phyloP scores from a whole-genome alignment of 2,888 invertebrate species.

The Drosophila anomelani region DNA sequence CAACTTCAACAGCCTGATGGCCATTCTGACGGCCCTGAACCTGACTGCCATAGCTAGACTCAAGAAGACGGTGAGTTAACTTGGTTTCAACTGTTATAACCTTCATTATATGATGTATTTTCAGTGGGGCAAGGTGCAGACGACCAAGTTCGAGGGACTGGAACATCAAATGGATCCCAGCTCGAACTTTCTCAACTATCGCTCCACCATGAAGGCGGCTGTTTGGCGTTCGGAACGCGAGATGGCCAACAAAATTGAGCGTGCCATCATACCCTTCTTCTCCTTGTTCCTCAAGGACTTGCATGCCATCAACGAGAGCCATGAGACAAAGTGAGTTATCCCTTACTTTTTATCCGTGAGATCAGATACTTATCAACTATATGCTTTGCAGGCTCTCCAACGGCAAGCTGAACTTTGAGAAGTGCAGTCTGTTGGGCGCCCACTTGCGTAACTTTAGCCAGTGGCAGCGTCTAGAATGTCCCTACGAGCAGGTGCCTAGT shows the following conservation, averaged over 20 bases:
- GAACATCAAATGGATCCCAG: slow-evolving; percentile 95
- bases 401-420: slow-evolving; percentile 96
- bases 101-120: slow-evolving; percentile 24
- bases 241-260: slow-evolving; percentile 88
- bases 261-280: slow-evolving; percentile 94
- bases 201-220: slow-evolving; percentile 93
- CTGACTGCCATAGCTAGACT: slow-evolving; percentile 96
- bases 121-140: slow-evolving; percentile 94
- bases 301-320: slow-evolving; percentile 92
- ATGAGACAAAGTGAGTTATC: slow-evolving; percentile 86
- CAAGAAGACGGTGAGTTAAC: slow-evolving; percentile 93
- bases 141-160: slow-evolving; percentile 91
- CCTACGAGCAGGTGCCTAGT: slow-evolving; percentile 90
- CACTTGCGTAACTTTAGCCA: slow-evolving; percentile 93
- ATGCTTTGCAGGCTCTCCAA: slow-evolving; percentile 87
- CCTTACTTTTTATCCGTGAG: neutral
- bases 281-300: slow-evolving; percentile 93
- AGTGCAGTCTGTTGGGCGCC: slow-evolving; percentile 94
- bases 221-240: slow-evolving; percentile 91
- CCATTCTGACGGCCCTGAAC: slow-evolving; percentile 96
- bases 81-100: accelerated
- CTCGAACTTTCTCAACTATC: slow-evolving; percentile 93
- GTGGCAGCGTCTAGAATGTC: slow-evolving; percentile 94
- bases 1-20: slow-evolving; percentile 99
- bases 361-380: too few species aligned